Evolutionary conservation across 2,797 vertebrate genomes (phyloP), one percentile per base, ranked within the genome.

Genomic region (Scyliorhinus canicula): DNA sequence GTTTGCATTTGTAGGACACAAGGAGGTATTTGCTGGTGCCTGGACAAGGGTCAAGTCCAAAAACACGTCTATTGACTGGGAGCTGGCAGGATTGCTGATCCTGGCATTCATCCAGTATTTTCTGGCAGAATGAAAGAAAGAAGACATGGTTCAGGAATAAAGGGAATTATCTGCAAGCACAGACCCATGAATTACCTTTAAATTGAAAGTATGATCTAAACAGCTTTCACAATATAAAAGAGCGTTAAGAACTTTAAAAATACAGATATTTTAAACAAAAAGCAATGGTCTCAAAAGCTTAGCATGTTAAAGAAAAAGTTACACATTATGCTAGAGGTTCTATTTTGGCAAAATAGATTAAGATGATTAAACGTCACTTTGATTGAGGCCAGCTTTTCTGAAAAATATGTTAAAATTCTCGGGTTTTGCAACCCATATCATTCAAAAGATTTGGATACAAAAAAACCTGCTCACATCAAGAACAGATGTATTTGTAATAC

Each of bases 1-100:
- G 99, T 97, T 99, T 99, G 97, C 99, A 99, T 97, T 98, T 99
- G 98, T 99, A 99, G 96, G 98, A 97, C 96, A 99, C 99, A 96
- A 98, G 97, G 96, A 99, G 98, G 97, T 98, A 98, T 97, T 99
- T 99, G 97, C 97, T 96, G 79, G 97, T 98, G 96, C 98, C 99
- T 95, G 99, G 99, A 96, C 99, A 99, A 95, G 98, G 98, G 97
- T 99, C 99, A 96, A 96, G 97, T 96, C 99, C 99, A 97, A 99
- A 99, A 96, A 99, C 97, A 96, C 98, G 98, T 97, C 98, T 98
- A 97, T 98, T 98, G 97, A 99, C 98, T 96, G 98, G 98, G 95
- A 99, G 97, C 95, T 98, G 98, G 96, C 99, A 99, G 96, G 98
- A 97, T 97, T 99, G 98, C 96, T 97, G 98, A 97, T 98, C 98